phyloP scores from a whole-genome alignment of 1,140 invertebrate genomes.

The Trissolcus basalis region DNA sequence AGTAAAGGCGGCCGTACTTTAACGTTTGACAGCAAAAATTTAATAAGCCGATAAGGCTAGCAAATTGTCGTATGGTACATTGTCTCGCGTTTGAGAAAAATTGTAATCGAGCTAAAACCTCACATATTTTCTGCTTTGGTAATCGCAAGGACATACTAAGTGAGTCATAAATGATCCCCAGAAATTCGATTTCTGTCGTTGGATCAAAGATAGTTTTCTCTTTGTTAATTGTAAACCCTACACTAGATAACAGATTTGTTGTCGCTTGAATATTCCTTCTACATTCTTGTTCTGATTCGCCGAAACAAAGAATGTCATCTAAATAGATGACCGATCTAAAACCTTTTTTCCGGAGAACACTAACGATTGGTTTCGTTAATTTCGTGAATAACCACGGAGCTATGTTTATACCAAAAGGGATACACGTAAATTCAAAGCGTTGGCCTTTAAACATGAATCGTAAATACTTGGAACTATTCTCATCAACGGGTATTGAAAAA shows the following conservation, averaged over 20 bases:
- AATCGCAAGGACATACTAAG: background rate
- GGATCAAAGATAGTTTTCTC: slow-evolving; percentile 3
- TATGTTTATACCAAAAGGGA: slow-evolving; percentile 22
- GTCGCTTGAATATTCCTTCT: background rate
- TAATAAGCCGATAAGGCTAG: too few relatives aligned
- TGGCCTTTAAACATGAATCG: slow-evolving; percentile 12
- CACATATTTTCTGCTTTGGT: slow-evolving; percentile 2
- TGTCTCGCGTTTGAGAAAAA: background rate
- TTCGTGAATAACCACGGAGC: slow-evolving; percentile 55
- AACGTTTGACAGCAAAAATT: too few relatives aligned
- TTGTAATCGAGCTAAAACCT: slow-evolving; percentile 2
- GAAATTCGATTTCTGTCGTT: background rate
- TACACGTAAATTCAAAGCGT: slow-evolving; percentile 7
- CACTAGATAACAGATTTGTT: background rate
- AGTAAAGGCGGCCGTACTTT: too few relatives aligned
- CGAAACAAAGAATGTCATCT: slow-evolving; percentile 15
- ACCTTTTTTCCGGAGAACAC: background rate
- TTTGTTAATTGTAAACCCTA: slow-evolving; percentile 12
- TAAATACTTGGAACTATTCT: slow-evolving; percentile 1
- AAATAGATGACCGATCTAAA: slow-evolving; percentile 15
- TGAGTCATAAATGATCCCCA: slow-evolving; percentile 9
- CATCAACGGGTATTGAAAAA: slow-evolving; percentile 7
- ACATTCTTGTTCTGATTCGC: background rate
- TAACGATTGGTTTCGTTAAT: slow-evolving; percentile 33
- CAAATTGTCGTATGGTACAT: too few relatives aligned